Evolutionary conservation across 2,113 vertebrate genomes (phyloP).

Genomic region (Chinchilla lanigera): DNA sequence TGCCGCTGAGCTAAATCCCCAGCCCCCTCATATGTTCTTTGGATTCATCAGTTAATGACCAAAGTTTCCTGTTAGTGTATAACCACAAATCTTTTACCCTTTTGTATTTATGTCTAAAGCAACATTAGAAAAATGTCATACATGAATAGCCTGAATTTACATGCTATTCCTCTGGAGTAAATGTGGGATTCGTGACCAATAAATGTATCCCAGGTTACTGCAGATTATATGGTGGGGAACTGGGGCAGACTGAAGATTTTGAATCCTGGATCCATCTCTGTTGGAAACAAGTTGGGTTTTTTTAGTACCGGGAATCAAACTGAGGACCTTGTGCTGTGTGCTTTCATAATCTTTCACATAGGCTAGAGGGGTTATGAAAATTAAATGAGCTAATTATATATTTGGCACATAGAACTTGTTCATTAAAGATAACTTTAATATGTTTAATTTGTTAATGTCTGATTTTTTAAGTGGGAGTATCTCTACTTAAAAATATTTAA

Average conservation of each 20-base stretch:
- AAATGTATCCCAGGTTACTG: slow-evolving; percentile 24
- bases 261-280: background rate
- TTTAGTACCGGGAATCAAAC: no score
- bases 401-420: slow-evolving; percentile 11
- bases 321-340: background rate
- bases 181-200: slow-evolving; percentile 26
- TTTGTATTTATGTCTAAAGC: background rate
- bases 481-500: slow-evolving; percentile 21
- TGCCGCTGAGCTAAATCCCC: no score
- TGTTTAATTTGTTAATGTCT: slow-evolving; percentile 19
- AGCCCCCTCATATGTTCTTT: no score
- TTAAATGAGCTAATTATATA: slow-evolving; percentile 48
- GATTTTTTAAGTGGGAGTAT: slow-evolving; percentile 21
- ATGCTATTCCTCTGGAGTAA: background rate
- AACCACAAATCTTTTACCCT: background rate
- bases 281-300: slow-evolving; percentile 20
- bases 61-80: background rate
- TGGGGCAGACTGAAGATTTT: background rate
- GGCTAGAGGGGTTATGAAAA: background rate
- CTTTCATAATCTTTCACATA: background rate
- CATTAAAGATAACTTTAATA: background rate
- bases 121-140: slow-evolving; percentile 37
- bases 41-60: background rate
- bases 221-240: slow-evolving; percentile 25
- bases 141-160: background rate